Percentiles rank a stretch among this genome's conserved stretches.
Conservation (phyloP, 2,888 invertebrate species). For the Rhagium mordax region DNA sequence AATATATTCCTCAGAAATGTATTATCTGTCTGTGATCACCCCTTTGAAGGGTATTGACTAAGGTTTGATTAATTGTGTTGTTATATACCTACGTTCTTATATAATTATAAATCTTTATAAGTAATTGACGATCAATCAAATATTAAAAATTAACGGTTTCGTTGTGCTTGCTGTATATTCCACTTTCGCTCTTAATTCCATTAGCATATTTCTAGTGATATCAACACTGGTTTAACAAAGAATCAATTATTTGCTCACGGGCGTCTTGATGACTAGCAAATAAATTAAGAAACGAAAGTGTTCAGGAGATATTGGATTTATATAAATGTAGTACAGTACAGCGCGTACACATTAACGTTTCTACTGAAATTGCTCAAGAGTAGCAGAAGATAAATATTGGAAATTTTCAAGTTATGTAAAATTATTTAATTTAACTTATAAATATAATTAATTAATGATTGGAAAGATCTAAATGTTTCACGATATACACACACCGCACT, state of each 20-base stretch:
- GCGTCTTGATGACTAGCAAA: neutral
- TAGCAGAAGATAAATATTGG: neutral
- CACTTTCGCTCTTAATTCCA: conserved; percentile 7
- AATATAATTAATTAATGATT: no score
- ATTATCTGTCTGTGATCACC: no score
- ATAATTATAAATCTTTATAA: neutral
- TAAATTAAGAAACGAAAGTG: conserved; percentile 9
- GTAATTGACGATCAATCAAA: neutral
- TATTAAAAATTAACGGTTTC: neutral
- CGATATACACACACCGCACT: no score
- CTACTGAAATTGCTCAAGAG: neutral
- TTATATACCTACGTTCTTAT: neutral
- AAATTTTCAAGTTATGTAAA: neutral
- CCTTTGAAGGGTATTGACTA: no score
- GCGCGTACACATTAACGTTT: neutral
- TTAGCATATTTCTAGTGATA: conserved; percentile 11
- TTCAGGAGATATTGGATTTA: neutral
- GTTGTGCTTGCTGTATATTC: neutral
- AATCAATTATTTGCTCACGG: neutral
- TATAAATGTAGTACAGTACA: neutral
- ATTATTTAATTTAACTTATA: no score
- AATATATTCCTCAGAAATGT: no score
- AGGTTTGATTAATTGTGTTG: neutral
- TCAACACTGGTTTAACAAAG: neutral
- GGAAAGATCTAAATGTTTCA: no score